Evolutionary conservation across 2,113 vertebrate genomes (phyloP).

Genomic region (Proteles cristata): DNA sequence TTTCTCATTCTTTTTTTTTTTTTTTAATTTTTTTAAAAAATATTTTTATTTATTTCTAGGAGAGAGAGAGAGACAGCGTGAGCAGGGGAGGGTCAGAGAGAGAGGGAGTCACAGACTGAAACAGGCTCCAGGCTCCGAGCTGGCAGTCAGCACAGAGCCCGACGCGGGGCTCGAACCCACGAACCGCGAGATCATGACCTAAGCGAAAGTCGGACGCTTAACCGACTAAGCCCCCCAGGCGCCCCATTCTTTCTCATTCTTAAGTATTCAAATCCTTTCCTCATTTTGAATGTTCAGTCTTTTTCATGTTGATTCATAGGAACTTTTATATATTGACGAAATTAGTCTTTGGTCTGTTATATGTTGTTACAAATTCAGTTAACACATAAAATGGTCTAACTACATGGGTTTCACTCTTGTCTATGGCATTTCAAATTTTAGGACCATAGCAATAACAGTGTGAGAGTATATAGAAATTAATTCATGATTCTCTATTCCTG

Average conservation of each 20-base stretch:
- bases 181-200: too few species aligned
- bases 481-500: not conserved
- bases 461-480: not conserved
- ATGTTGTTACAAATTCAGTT: slow-evolving; percentile 10
- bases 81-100: too few species aligned
- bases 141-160: too few species aligned
- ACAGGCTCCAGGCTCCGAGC: too few species aligned
- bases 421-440: not conserved
- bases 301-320: not conserved
- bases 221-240: too few species aligned
- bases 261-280: not conserved
- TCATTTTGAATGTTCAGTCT: not conserved
- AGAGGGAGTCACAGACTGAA: too few species aligned
- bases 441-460: not conserved
- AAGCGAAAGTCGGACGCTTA: too few species aligned
- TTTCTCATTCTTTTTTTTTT: not conserved
- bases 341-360: slow-evolving; percentile 14
- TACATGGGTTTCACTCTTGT: not conserved
- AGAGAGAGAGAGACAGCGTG: too few species aligned
- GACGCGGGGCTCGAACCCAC: too few species aligned
- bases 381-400: not conserved
- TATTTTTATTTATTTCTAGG: too few species aligned
- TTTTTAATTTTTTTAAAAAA: too few species aligned
- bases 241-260: too few species aligned
- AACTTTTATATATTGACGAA: not conserved